Evolutionary conservation across 2,888 invertebrate species (phyloP).

Genomic region (Mythimna pallens): DNA sequence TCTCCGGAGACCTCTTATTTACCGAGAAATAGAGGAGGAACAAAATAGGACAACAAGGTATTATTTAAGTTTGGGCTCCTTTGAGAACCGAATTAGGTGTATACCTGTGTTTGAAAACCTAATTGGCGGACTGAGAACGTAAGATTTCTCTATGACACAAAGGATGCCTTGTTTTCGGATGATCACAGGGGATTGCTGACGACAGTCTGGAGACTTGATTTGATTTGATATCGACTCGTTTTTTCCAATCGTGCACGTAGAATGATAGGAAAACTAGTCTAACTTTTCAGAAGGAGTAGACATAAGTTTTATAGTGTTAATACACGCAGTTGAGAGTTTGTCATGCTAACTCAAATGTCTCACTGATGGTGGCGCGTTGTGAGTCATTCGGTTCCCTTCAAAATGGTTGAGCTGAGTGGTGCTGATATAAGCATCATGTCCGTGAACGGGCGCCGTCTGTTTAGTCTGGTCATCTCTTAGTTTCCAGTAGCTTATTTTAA

Average conservation of each 20-base stretch:
- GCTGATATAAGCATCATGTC: too few relatives aligned
- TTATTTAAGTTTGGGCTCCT: slow-evolving; percentile 54
- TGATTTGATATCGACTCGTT: not conserved
- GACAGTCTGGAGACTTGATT: not conserved
- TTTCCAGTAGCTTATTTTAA: too few relatives aligned
- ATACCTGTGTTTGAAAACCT: slow-evolving; percentile 42
- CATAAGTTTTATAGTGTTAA: too few relatives aligned
- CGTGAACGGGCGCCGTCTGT: too few relatives aligned
- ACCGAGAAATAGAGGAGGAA: slow-evolving; percentile 52
- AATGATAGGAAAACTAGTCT: too few relatives aligned
- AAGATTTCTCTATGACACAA: slow-evolving; percentile 31
- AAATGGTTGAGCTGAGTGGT: too few relatives aligned
- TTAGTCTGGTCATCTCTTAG: too few relatives aligned
- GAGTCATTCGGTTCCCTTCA: too few relatives aligned
- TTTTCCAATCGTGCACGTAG: not conserved
- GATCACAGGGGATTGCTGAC: not conserved
- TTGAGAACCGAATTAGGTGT: slow-evolving; percentile 36
- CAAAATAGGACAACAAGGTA: slow-evolving; percentile 46
- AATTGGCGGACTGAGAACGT: slow-evolving; percentile 34
- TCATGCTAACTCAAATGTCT: too few relatives aligned
- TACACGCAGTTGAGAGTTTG: too few relatives aligned
- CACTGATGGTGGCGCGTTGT: too few relatives aligned
- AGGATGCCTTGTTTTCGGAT: slow-evolving; percentile 19
- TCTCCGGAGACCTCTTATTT: slow-evolving; percentile 51
- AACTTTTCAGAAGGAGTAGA: not conserved